Base-by-base conservation (phyloP, 2,888 invertebrate genomes). In the Halictus quadricinctus region DNA sequence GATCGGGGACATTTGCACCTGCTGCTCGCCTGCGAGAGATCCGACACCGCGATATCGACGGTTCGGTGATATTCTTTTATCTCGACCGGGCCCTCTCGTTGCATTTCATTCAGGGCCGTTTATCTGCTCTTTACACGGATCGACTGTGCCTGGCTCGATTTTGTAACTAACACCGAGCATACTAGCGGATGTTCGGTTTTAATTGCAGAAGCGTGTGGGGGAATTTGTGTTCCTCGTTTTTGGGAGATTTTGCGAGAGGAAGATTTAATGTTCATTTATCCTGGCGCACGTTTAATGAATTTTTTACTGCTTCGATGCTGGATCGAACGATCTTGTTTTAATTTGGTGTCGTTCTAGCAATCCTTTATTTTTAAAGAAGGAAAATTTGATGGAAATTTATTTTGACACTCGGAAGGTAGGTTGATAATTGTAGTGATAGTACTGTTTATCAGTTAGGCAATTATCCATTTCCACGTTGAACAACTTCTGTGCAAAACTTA, bases 1-100 rank as follows among this genome's bases (percentile, higher is more conserved):
- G 83, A 81, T 90, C 85, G 76, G 58, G 48, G 48, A 69, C 3
- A 54, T 36, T 36, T 84, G 84, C 88, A 90, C 87, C 89, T 89
- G 89, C 60, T 89, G 89, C 66, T 70, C 21, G 69, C 5, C 41
- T 13, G 66, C 8, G 43, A 46, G 43, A 36, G 72, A 80, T 70
- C 41, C 76, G 25, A 15, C 36, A 36, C 21, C 21, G 1, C 25
- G 46, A 18, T 72, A 64, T 36, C 50, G 54, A 2, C 13, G 41
- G 50, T 13, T 13, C 64, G 54, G 41, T 41, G 66, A 36, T 36
- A 36, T 66, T 66, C 69, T 36, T 21, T n/a, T 41, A 69, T 69
- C 69, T 69, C 21, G 21, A 12, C 10, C 54, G 21, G 2, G 10
- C 3, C 36, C 54, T 21, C n/a, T n/a, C 54, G 21, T 54, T n/a